phyloP scores from a whole-genome alignment of 1,140 invertebrate species.

The Lepidurus packardi region DNA sequence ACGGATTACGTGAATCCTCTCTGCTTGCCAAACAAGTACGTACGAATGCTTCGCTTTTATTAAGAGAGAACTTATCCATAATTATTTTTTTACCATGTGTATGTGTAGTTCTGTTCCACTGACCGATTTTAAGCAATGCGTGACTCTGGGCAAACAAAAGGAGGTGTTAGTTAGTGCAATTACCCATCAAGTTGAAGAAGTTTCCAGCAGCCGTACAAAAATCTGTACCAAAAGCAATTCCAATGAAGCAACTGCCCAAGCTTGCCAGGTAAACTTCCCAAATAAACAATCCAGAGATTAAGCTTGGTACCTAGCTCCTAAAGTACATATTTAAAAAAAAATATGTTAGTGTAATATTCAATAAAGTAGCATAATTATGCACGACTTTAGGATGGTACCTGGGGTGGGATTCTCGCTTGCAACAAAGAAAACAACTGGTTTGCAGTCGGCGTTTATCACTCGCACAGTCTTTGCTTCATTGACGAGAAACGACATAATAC shows the following conservation, averaged over 20 bases:
- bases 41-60: conserved; percentile 29
- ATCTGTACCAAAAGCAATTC: not conserved
- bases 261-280: not conserved
- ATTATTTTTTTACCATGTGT: not conserved
- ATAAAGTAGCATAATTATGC: not conserved
- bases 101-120: not conserved
- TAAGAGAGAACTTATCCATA: conserved; percentile 36
- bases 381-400: not conserved
- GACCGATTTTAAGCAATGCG: not conserved
- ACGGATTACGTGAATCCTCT: conserved; percentile 70
- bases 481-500: not conserved
- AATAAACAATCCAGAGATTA: no score
- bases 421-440: not conserved
- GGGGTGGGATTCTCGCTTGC: not conserved
- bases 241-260: not conserved
- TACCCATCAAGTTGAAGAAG: conserved; percentile 19
- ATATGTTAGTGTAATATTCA: not conserved
- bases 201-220: not conserved
- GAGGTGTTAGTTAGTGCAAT: not conserved
- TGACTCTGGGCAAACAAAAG: not conserved
- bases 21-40: conserved; percentile 54
- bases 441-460: not conserved
- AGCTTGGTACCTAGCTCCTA: no score
- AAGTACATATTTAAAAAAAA: not conserved
- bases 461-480: not conserved